These are phyloP conservation scores for Trypoxylon attenuatum DNA, from an alignment of 2,888 invertebrate species.

Conservation along the genomic window DNA sequence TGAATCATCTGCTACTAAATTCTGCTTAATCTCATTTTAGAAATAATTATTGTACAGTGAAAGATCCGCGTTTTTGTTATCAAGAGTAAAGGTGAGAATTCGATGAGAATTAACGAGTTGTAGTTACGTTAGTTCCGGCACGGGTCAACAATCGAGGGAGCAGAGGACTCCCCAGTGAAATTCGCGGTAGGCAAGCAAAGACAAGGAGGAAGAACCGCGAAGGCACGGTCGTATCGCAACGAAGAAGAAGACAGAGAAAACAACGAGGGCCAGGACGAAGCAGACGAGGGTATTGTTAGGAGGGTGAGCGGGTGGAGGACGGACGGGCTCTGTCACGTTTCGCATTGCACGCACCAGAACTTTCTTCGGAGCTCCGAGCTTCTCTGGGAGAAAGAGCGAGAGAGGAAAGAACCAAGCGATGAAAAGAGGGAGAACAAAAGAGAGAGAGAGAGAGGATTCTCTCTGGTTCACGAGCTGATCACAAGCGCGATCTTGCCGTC, in stretches of 20 bases:
- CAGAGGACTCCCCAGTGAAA: no score
- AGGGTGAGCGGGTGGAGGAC: constrained; percentile 64
- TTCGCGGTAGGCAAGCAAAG: no score
- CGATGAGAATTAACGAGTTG: no score
- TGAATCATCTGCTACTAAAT: no score
- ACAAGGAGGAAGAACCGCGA: constrained; percentile 11
- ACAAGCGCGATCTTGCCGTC: constrained; percentile 64
- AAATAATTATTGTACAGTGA: no score
- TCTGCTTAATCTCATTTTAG: no score
- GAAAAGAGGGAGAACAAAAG: no score
- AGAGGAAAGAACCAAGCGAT: constrained; percentile 17
- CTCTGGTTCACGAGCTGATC: constrained; percentile 59
- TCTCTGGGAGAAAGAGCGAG: no score
- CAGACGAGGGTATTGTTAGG: constrained; percentile 59
- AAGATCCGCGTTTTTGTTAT: no score
- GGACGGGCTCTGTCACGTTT: constrained; percentile 71
- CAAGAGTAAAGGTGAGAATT: no score
- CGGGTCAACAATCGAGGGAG: constrained; percentile 26
- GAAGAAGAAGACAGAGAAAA: constrained; percentile 5
- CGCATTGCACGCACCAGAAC: constrained; percentile 72
- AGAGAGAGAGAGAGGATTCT: constrained; percentile 38
- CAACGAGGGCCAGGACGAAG: constrained; percentile 9
- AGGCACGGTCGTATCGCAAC: no score
- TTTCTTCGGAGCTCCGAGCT: constrained; percentile 50
- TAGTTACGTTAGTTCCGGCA: constrained; percentile 18